Evolutionary conservation across 2,888 invertebrate species (phyloP), one percentile per base, ranked within the genome.

Genomic region (Cheilosia variabilis): DNA sequence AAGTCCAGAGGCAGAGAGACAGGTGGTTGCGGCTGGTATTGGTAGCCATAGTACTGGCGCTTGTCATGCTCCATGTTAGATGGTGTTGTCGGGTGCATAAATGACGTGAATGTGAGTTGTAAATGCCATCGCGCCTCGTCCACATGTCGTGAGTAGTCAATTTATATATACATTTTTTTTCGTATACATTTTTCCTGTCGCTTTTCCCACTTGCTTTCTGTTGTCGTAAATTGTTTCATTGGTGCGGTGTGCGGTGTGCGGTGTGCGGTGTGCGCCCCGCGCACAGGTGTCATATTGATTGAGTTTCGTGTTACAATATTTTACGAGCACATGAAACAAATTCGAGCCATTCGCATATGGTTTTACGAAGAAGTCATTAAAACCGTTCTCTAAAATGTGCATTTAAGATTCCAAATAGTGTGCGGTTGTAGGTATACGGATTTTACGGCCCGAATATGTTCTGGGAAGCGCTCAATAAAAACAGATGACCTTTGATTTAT

Each of bases 281-380:
- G 41, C 58, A 45, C 75, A 75, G 75, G 75, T 65, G 75, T 75
- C 57, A 24, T 53, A 63, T 73, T 75, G 63, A 75, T 75, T 75
- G 65, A 47, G 55, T 57, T 58, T 65, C 27, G n/a, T 65, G 31
- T 55, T 31, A 24, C 31, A 22, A 9, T 43, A 60, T 72, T 80
- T 80, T 80, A 80, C 66, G 75, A 75, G 62, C 80, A 52, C 53
- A 68, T 57, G 76, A 31, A 76, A 76, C 76, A 76, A 81, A 76
- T 76, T 76, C 76, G 34, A 81, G 43, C 45, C 57, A 63, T 63
- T 57, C 31, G 27, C 27, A 31, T 31, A 37, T 31, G 63, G 7
- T 63, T 80, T 81, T 65, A 55, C 53, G 43, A 55, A 37, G 27
- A 7, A 41, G 62, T 55, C 66, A 62, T 80, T 79, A 79, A 79